Evolutionary conservation across 2,797 vertebrate genomes (phyloP).

Genomic region (Ceryle rudis): DNA sequence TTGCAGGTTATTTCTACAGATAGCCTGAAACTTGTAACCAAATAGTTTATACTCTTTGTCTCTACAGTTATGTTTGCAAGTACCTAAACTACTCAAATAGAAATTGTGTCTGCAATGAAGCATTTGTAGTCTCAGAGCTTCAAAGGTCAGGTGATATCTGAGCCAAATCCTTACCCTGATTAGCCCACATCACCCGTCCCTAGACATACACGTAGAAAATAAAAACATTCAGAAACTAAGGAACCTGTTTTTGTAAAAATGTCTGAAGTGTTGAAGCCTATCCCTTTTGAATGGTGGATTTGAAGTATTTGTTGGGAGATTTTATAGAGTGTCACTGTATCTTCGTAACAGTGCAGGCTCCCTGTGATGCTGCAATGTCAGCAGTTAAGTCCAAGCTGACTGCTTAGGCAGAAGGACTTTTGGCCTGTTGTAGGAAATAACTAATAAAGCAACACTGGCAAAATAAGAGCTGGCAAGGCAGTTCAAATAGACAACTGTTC

Average conservation of each 20-base stretch:
- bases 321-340: background rate
- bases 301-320: background rate
- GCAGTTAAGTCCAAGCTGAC: background rate
- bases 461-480: background rate
- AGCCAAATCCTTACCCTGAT: background rate
- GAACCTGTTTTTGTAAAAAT: background rate
- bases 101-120: background rate
- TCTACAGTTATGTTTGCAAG: background rate
- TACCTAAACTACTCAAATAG: background rate
- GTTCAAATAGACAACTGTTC: background rate
- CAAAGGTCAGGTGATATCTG: background rate
- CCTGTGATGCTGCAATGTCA: background rate
- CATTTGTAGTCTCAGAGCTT: background rate
- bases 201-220: background rate
- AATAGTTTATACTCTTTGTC: background rate
- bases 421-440: background rate
- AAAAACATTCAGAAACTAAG: background rate
- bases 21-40: background rate
- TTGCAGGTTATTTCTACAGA: background rate
- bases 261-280: background rate
- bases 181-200: background rate
- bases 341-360: background rate
- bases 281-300: background rate
- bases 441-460: background rate
- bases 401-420: background rate